Evolutionary conservation across 2,888 invertebrate species (phyloP).

Genomic region (Aspidiotus destructor): DNA sequence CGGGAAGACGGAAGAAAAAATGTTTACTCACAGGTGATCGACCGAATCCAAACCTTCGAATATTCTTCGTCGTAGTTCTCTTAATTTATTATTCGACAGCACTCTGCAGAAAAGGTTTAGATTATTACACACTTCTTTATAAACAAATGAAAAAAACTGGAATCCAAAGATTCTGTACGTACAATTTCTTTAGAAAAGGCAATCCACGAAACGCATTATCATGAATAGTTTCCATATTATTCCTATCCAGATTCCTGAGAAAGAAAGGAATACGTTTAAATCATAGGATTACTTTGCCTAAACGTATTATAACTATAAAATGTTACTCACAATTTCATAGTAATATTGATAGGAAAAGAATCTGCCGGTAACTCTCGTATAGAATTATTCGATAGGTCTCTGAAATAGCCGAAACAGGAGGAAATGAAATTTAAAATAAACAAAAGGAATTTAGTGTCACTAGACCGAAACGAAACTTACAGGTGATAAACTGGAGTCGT

Average conservation of each 20-base stretch:
- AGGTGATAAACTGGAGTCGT: constrained; percentile 8
- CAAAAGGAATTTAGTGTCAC: background rate
- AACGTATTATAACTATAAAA: background rate
- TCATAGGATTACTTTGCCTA: background rate
- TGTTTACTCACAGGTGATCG: constrained; percentile 52
- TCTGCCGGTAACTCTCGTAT: constrained; percentile 52
- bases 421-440: background rate
- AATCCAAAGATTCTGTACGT: constrained; percentile 49
- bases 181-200: constrained; percentile 56
- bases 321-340: constrained; percentile 60
- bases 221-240: constrained; percentile 62
- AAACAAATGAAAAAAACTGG: constrained; percentile 43
- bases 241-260: constrained; percentile 60
- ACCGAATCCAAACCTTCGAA: constrained; percentile 59
- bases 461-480: constrained; percentile 3
- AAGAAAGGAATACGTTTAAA: constrained; percentile 12
- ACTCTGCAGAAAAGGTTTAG: constrained; percentile 42
- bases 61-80: constrained; percentile 55
- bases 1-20: constrained; percentile 19
- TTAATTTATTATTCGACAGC: constrained; percentile 60
- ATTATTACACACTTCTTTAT: constrained; percentile 5
- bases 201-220: constrained; percentile 65
- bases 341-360: constrained; percentile 50
- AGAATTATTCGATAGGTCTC: constrained; percentile 57
- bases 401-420: constrained; percentile 39